Conservation (phyloP, 2,797 vertebrate genomes). For the Crypturellus tataupa region DNA sequence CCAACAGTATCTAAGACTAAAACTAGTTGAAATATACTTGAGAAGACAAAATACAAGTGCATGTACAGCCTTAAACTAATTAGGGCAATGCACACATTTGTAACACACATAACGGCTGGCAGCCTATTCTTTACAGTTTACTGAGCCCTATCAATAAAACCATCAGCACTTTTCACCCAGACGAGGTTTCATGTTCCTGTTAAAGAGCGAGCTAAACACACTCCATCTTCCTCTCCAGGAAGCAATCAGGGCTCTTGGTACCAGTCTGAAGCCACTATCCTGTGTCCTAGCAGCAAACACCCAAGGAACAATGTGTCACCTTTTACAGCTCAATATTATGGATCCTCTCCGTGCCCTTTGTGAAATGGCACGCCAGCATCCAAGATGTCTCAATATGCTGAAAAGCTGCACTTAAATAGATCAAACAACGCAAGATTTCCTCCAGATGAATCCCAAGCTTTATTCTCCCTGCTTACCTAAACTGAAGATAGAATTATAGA, state of each 20-base stretch:
- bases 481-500: neutral
- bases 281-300: neutral
- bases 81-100: conserved; percentile 1
- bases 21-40: neutral
- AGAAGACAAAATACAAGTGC: neutral
- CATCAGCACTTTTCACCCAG: conserved; percentile 69
- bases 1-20: neutral
- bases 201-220: neutral
- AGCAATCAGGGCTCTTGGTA: neutral
- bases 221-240: conserved; percentile 5
- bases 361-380: neutral
- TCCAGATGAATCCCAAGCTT: neutral
- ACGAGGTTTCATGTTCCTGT: conserved; percentile 45
- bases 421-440: neutral
- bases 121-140: conserved; percentile 50
- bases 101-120: conserved; percentile 29
- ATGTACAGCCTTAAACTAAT: conserved; percentile 3
- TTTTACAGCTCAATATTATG: neutral
- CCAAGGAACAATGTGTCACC: neutral
- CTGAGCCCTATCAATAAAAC: conserved; percentile 60
- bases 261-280: neutral
- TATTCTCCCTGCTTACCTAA: neutral
- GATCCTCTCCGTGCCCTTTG: neutral
- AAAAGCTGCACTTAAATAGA: neutral
- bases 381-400: rapidly evolving